Conservation (phyloP, 1,140 invertebrate genomes). For the Bombus fervidus region DNA sequence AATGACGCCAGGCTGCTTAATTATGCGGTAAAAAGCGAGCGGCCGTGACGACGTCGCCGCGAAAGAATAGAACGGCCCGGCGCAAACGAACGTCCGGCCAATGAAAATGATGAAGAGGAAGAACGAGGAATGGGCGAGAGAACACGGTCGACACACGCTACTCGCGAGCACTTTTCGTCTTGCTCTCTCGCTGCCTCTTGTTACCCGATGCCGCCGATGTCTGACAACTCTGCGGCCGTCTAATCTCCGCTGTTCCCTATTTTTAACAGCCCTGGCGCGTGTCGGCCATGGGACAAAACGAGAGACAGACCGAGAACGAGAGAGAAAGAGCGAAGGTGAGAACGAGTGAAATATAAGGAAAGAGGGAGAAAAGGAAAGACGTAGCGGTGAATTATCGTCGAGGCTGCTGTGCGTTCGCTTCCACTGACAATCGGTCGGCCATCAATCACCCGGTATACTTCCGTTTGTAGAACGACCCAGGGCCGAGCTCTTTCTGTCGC, state of each 20-base stretch:
- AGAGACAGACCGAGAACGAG: neutral
- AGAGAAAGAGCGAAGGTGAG: neutral
- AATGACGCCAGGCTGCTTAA: conserved; percentile 54
- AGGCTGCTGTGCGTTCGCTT: conserved; percentile 16
- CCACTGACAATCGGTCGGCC: conserved; percentile 53
- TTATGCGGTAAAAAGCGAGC: conserved; percentile 44
- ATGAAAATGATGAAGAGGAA: neutral
- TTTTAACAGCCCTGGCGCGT: conserved; percentile 60
- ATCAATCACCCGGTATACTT: conserved; percentile 62
- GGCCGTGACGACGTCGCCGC: neutral
- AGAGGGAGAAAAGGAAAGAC: conserved; percentile 11
- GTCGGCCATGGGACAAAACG: conserved; percentile 32
- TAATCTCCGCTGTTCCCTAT: conserved; percentile 58
- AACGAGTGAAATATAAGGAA: neutral
- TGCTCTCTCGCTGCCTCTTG: conserved; percentile 31
- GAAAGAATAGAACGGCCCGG: conserved; percentile 5
- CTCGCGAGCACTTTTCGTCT: conserved; percentile 46
- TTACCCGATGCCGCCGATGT: conserved; percentile 54
- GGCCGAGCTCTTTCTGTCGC: conserved; percentile 13
- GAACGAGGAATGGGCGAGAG: neutral
- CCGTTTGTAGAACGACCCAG: conserved; percentile 35
- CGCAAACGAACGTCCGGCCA: too few species aligned
- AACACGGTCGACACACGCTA: neutral
- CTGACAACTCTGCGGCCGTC: conserved; percentile 44
- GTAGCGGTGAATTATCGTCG: conserved; percentile 58